Conservation (phyloP, 2,888 invertebrate genomes). For the Polia nebulosa region DNA sequence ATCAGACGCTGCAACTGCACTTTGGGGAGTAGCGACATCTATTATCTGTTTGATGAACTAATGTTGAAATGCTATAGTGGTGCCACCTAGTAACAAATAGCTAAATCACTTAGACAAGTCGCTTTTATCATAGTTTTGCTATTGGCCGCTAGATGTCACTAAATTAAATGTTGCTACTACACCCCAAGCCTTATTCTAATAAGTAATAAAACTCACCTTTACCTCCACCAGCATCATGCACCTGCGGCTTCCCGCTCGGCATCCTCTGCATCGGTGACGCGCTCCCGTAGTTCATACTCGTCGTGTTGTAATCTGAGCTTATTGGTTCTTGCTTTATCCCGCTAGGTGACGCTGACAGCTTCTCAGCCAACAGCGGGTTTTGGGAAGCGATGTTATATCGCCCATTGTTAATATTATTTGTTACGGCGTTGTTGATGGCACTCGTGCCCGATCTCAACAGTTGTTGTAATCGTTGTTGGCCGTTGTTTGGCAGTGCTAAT, state of each 20-base stretch:
- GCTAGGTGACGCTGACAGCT: conserved; percentile 94
- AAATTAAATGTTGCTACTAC: conserved; percentile 4
- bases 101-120: conserved; percentile 34
- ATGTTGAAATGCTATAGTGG: conserved; percentile 12
- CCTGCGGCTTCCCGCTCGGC: conserved; percentile 89
- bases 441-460: conserved; percentile 86
- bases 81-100: conserved; percentile 74
- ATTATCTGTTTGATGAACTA: conserved; percentile 46
- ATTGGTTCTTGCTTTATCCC: conserved; percentile 90
- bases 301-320: conserved; percentile 88
- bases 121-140: conserved; percentile 19
- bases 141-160: conserved; percentile 25
- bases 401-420: conserved; percentile 90
- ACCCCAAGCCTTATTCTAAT: conserved; percentile 54
- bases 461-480: conserved; percentile 87
- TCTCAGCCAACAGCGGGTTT: conserved; percentile 96
- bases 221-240: conserved; percentile 90
- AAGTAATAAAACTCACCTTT: conserved; percentile 86
- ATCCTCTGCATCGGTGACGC: conserved; percentile 89
- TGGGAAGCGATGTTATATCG: conserved; percentile 96
- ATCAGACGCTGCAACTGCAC: conserved; percentile 40
- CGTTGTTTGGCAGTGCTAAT: conserved; percentile 82
- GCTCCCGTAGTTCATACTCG: conserved; percentile 89
- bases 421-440: conserved; percentile 86
- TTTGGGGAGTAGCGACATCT: conserved; percentile 76